Evolutionary conservation across 2,888 invertebrate genomes (phyloP), one percentile per base, ranked within the genome.

Genomic region (Phymatocera aterrima): DNA sequence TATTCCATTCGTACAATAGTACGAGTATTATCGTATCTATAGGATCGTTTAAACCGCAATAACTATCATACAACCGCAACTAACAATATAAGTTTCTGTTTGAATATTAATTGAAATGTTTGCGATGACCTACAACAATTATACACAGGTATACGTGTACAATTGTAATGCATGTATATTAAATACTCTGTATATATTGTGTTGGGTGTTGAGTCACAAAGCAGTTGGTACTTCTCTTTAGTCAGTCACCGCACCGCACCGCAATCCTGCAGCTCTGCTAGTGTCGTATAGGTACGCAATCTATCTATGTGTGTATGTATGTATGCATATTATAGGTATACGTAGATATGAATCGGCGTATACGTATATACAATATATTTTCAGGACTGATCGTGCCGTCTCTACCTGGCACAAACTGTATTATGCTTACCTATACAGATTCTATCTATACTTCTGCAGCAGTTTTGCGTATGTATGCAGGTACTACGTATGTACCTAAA

Each of bases 101-200:
- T 46, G 68, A 68, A 68, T 68, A 46, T 68, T 68, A 68, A 46
- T 68, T 68, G 46, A 68, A 68, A 68, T 43, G 68, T 68, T 68
- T 68, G 46, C 68, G 68, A 68, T 68, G 68, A 68, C 68, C 68
- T 68, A 68, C 61, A 64, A 64, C 61, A 64, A 37, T 64, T 64
- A 31, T 21, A 64, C 61, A 46, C 28, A 10, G 10, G 8, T 28
- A 28, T 21, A 43, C 46, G 28, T 46, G 68, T 46, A 46, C 46
- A 43, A 68, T 18, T 18, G 61, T 21, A 28, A 18, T 28, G 24
- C 24, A 15, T 12, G 15, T 57, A 57, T 37, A 64, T 34, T n/a
- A n/a, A n/a, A n/a, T n/a, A n/a, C n/a, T n/a, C n/a, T n/a, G n/a
- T n/a, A n/a, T n/a, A n/a, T n/a, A n/a, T n/a, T n/a, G n/a, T n/a